These are phyloP conservation scores for Gymnothorax reevesii DNA, from an alignment of 2,797 vertebrate genomes.

Conservation along the genomic window DNA sequence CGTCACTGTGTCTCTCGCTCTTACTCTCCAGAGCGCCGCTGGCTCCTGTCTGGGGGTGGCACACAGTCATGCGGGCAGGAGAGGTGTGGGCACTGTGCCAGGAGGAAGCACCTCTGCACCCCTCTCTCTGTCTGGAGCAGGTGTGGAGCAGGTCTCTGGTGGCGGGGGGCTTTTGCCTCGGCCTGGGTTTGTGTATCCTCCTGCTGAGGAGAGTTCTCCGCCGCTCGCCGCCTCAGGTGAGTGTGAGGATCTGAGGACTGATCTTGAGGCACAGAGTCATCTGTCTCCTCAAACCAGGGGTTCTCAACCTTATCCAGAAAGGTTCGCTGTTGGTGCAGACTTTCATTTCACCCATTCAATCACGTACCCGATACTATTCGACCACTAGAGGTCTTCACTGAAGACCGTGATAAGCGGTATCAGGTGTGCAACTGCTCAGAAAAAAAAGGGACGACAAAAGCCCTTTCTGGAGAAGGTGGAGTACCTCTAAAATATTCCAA, in stretches of 20 bases:
- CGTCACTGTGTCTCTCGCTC: neutral
- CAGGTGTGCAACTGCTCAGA: no score
- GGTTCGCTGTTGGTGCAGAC: no score
- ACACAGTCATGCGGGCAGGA: conserved; percentile 39
- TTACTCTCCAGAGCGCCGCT: neutral
- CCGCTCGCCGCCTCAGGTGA: conserved; percentile 48
- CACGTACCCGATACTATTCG: no score
- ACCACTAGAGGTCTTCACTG: no score
- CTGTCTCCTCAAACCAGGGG: no score
- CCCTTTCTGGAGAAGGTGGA: no score
- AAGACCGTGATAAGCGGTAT: no score
- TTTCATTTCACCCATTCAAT: no score
- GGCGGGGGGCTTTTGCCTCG: conserved; percentile 47
- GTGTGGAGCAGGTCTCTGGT: conserved; percentile 49
- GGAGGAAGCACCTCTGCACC: conserved; percentile 56
- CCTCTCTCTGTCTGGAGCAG: conserved; percentile 42
- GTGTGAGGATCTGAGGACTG: neutral
- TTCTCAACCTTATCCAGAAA: no score
- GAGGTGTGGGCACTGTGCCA: conserved; percentile 61
- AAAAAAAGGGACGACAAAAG: no score
- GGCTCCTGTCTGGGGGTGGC: conserved; percentile 39
- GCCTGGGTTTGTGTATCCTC: conserved; percentile 38
- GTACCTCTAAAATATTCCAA: neutral
- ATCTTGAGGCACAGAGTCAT: neutral
- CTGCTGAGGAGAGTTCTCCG: conserved; percentile 40